Conservation (phyloP, 1,140 invertebrate species). For the Drosophila bocqueti region DNA sequence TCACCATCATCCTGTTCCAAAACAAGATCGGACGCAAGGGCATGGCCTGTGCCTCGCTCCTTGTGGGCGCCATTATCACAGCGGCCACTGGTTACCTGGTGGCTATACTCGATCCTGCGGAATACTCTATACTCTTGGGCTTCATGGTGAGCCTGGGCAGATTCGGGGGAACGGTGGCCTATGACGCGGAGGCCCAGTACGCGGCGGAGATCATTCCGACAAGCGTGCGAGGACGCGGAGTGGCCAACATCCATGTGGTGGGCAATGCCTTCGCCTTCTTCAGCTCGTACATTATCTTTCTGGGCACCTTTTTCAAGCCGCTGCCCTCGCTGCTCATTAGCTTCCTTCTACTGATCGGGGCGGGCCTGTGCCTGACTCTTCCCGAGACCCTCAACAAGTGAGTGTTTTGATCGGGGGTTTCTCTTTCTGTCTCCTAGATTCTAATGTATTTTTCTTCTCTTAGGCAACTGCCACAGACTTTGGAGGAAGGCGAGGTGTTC, state of each 20-base stretch:
- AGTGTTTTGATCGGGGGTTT: constrained; percentile 3
- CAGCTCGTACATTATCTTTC: constrained; percentile 81
- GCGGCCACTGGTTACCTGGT: constrained; percentile 74
- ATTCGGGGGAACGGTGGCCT: constrained; percentile 88
- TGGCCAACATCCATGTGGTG: constrained; percentile 86
- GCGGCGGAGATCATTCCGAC: constrained; percentile 89
- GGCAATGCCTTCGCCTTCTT: constrained; percentile 85
- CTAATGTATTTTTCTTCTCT: neutral
- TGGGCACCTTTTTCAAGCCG: constrained; percentile 85
- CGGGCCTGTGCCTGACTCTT: constrained; percentile 86
- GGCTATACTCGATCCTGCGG: constrained; percentile 64
- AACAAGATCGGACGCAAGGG: constrained; percentile 87
- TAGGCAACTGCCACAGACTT: constrained; percentile 86
- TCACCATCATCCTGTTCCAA: constrained; percentile 86
- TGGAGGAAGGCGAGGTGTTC: constrained; percentile 87
- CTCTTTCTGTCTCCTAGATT: too few relatives aligned
- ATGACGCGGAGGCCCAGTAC: constrained; percentile 88
- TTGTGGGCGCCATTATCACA: constrained; percentile 86
- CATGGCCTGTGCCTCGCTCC: constrained; percentile 86
- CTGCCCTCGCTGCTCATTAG: constrained; percentile 87
- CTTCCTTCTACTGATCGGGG: constrained; percentile 86
- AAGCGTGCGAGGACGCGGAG: constrained; percentile 87
- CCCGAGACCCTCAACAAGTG: constrained; percentile 87
- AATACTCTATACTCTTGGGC: constrained; percentile 63
- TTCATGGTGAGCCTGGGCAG: constrained; percentile 86